Percentiles rank a stretch among this genome's conserved stretches.
These are phyloP conservation scores for Nothoprocta perdicaria DNA, from an alignment of 2,113 vertebrate genomes.

Conservation along the genomic window DNA sequence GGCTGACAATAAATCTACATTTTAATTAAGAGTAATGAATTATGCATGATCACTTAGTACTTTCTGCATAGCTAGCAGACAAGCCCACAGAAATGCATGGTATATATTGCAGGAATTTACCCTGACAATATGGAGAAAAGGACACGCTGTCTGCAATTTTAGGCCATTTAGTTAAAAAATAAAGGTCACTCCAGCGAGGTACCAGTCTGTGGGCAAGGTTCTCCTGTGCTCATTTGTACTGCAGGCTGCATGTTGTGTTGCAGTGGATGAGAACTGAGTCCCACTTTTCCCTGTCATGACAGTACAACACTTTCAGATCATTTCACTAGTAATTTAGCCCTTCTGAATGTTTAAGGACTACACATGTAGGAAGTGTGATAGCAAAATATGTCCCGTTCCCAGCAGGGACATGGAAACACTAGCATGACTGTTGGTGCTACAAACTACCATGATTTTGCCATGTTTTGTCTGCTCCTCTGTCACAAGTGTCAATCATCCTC, in stretches of 20 bases:
- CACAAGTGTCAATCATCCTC: background rate
- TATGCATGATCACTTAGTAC: slow-evolving; percentile 4
- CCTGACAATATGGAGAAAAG: background rate
- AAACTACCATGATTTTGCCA: background rate
- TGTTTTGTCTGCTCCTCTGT: slow-evolving; percentile 48
- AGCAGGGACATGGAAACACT: background rate
- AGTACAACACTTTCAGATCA: background rate
- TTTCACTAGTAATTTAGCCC: background rate
- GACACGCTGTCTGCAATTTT: background rate
- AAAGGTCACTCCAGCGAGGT: background rate
- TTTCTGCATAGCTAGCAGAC: background rate
- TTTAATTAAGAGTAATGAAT: slow-evolving; percentile 68
- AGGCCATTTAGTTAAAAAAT: background rate
- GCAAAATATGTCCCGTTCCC: slow-evolving; percentile 22
- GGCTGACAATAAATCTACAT: slow-evolving; percentile 41
- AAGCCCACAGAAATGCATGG: background rate
- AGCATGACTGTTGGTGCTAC: background rate
- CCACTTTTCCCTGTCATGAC: background rate
- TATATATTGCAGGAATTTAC: background rate
- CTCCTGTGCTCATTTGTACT: background rate
- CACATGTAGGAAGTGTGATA: background rate
- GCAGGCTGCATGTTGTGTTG: background rate
- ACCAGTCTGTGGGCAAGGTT: background rate
- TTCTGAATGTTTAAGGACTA: background rate
- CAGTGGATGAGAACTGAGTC: background rate